These are phyloP conservation scores for Ophion ellenae DNA, from an alignment of 2,888 invertebrate species.

Conservation along the genomic window DNA sequence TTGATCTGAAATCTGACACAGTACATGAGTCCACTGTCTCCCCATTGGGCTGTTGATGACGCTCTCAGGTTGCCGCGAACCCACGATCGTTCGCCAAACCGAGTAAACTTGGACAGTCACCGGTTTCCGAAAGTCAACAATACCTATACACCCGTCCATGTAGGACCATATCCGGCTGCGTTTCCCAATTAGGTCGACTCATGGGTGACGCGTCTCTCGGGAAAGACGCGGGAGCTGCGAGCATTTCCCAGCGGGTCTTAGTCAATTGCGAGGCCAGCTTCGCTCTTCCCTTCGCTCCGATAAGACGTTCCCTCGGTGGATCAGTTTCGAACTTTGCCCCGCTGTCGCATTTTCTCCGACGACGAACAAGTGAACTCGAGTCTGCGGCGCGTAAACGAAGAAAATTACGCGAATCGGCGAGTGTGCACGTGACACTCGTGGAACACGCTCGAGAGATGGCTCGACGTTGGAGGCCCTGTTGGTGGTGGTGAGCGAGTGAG, in stretches of 20 bases:
- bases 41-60: too few species aligned
- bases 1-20: too few species aligned
- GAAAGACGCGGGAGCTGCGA: constrained; percentile 20
- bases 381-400: constrained; percentile 4
- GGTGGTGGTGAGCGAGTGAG: neutral
- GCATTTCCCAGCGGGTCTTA: constrained; percentile 6
- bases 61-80: too few species aligned
- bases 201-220: neutral
- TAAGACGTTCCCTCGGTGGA: constrained; percentile 9
- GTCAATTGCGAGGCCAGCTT: neutral
- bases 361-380: neutral
- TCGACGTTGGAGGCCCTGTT: neutral
- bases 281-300: neutral
- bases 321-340: constrained; percentile 8
- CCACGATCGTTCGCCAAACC: too few species aligned
- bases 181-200: constrained; percentile 67
- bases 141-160: too few species aligned
- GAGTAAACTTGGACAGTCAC: too few species aligned
- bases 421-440: constrained; percentile 36
- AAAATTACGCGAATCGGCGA: constrained; percentile 7
- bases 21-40: too few species aligned
- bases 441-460: constrained; percentile 1
- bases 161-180: constrained; percentile 3
- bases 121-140: too few species aligned
- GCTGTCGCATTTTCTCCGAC: neutral